Conservation (phyloP, 2,888 invertebrate genomes). For the Tridacna gigas region DNA sequence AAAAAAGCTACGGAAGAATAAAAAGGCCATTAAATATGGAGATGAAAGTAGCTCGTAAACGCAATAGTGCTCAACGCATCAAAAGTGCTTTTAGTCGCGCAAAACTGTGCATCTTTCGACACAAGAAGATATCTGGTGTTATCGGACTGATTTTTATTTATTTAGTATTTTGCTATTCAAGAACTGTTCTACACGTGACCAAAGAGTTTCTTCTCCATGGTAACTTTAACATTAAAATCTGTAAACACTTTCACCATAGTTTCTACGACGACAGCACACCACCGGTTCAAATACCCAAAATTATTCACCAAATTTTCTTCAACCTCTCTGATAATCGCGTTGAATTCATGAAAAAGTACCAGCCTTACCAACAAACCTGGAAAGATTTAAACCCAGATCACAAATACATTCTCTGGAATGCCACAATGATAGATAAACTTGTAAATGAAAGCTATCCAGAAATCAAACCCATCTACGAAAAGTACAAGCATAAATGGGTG, state of each 20-base stretch:
- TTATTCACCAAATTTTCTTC: constrained; percentile 54
- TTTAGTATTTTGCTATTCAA: constrained; percentile 8
- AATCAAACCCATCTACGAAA: constrained; percentile 34
- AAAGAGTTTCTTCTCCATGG: constrained; percentile 31
- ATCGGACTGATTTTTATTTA: constrained; percentile 6
- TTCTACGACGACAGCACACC: constrained; percentile 8
- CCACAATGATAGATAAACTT: constrained; percentile 44
- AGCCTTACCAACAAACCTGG: constrained; percentile 47
- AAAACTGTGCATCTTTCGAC: not conserved
- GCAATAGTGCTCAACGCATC: not conserved
- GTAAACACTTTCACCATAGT: constrained; percentile 25
- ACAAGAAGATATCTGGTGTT: not conserved
- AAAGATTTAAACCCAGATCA: constrained; percentile 43
- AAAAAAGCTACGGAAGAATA: not conserved
- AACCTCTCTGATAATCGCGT: constrained; percentile 43
- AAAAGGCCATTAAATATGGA: not conserved
- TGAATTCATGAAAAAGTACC: constrained; percentile 42
- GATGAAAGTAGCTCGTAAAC: constrained; percentile 2
- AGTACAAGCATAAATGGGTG: constrained; percentile 45
- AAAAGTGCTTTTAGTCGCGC: constrained; percentile 14
- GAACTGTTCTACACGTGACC: constrained; percentile 23
- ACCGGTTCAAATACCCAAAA: constrained; percentile 37
- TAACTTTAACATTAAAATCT: constrained; percentile 34
- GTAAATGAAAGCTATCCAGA: constrained; percentile 46
- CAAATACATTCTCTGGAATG: constrained; percentile 52